Evolutionary conservation across 2,888 invertebrate species (phyloP).

Genomic region (Campopleginae sp.): DNA sequence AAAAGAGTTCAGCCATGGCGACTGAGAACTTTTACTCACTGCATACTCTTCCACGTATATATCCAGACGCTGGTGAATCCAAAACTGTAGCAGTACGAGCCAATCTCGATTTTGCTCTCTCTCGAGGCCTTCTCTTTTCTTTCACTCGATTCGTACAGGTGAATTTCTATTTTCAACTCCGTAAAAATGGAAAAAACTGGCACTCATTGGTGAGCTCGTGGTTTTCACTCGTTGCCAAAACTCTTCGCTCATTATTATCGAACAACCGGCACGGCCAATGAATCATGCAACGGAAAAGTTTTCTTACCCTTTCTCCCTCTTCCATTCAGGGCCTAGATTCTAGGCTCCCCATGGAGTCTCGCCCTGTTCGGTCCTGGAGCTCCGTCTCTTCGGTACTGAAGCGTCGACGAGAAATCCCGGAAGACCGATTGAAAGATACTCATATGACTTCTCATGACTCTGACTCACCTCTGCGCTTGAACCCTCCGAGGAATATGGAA

Average conservation of each 20-base stretch:
- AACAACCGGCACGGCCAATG: slow-evolving; percentile 55
- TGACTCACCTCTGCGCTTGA: slow-evolving; percentile 43
- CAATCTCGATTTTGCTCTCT: slow-evolving; percentile 68
- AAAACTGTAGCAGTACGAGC: slow-evolving; percentile 48
- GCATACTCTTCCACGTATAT: background rate
- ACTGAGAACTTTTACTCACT: slow-evolving; percentile 55
- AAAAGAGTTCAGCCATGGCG: slow-evolving; percentile 48
- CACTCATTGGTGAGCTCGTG: slow-evolving; percentile 16
- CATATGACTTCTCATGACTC: slow-evolving; percentile 68
- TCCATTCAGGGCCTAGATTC: slow-evolving; percentile 17
- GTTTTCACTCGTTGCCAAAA: slow-evolving; percentile 62
- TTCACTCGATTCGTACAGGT: slow-evolving; percentile 62
- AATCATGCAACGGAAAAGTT: slow-evolving; percentile 52
- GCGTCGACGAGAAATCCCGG: slow-evolving; percentile 70
- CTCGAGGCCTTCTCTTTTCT: slow-evolving; percentile 73
- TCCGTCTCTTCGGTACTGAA: slow-evolving; percentile 17
- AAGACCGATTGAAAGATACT: slow-evolving; percentile 79
- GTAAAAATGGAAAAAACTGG: slow-evolving; percentile 35
- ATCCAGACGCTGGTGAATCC: slow-evolving; percentile 46
- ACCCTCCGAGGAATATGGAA: slow-evolving; percentile 78
- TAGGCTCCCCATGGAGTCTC: slow-evolving; percentile 16
- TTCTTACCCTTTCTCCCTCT: slow-evolving; percentile 19
- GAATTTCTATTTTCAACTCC: slow-evolving; percentile 52
- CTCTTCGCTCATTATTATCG: slow-evolving; percentile 63
- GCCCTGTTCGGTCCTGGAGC: slow-evolving; percentile 1